Evolutionary conservation across 2,113 vertebrate genomes (phyloP), one percentile per base, ranked within the genome.

Genomic region (Chrysemys picta): DNA sequence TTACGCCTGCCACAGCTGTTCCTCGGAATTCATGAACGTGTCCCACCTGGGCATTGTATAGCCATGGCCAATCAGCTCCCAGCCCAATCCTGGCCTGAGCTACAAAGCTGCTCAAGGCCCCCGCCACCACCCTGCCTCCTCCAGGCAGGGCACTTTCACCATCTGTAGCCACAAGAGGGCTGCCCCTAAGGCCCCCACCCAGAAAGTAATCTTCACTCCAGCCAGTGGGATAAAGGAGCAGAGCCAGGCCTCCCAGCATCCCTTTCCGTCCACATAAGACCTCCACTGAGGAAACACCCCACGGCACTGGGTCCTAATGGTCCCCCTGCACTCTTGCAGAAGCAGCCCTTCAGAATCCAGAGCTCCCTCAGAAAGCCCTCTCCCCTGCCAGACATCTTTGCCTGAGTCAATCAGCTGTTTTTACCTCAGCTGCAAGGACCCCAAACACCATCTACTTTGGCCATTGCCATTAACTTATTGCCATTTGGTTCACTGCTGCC

Each of bases 1-100:
- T 25, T 45, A 45, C n/a, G 27, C 10, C 6, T 19, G 10, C 12
- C 72, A 13, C 0, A 0, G 38, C 22, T 79, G 38, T 1, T 6
- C 42, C 72, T 76, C 38, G 27, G 10, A 76, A 6, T 27, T 11
- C 24, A 22, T 7, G 11, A 10, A 16, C 47, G 35, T 1, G 8
- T 1, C 1, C 5, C 8, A 27, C 80, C 87, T 78, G 0, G 0
- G 25, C 1, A 0, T 3, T 31, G 2, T 2, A 76, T 31, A 84
- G 14, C 79, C 27, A 0, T 3, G 1, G 0, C 1, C 27, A 31
- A 62, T 62, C 57, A 38, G 65, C 35, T 10, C 49, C 56, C 56
- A n/a, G 90, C 42, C n/a, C 3, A 50, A 16, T 47, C 62, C 82
- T 38, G 4, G 11, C n/a, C 11, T 76, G 19, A 4, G 22, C 38